A percentile compares a stretch with the other conserved stretches of the same genome.
phyloP scores from a whole-genome alignment of 1,140 invertebrate genomes.

The Procambarus clarkii region DNA sequence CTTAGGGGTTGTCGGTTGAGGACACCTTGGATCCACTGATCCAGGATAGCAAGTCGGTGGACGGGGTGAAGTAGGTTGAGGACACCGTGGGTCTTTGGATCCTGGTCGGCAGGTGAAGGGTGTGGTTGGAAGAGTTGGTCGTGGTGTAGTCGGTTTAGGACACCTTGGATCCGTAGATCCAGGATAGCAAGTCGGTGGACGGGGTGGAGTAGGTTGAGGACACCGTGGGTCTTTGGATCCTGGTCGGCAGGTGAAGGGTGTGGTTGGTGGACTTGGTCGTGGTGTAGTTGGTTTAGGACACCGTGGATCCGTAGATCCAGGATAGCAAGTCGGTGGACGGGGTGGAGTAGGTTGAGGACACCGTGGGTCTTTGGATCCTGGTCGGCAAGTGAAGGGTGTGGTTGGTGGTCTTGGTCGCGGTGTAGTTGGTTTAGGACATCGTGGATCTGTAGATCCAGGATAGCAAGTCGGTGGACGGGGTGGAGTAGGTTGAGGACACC shows the following conservation, averaged over 20 bases:
- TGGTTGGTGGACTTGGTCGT: conserved; percentile 2
- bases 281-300: conserved; percentile 27
- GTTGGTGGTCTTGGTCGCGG: too few relatives aligned
- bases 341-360: conserved; percentile 74
- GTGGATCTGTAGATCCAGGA: too few relatives aligned
- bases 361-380: conserved; percentile 73
- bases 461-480: too few relatives aligned
- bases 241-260: conserved; percentile 48
- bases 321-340: conserved; percentile 49
- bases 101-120: conserved; percentile 25
- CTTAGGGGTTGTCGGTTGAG: conserved; percentile 69
- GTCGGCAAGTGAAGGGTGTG: conserved; percentile 15
- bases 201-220: conserved; percentile 70
- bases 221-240: conserved; percentile 76
- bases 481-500: too few relatives aligned
- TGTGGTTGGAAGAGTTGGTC: conserved; percentile 57
- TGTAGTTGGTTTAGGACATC: too few relatives aligned
- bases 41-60: conserved; percentile 74
- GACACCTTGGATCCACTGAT: conserved; percentile 75
- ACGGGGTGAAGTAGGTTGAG: conserved; percentile 8
- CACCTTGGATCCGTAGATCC: conserved; percentile 30
- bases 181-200: conserved; percentile 22
- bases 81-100: conserved; percentile 59
- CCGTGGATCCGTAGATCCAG: conserved; percentile 72
- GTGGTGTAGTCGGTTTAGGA: conserved; percentile 72